Base-by-base conservation (phyloP, 2,113 vertebrate species). In the Cacatua alba region DNA sequence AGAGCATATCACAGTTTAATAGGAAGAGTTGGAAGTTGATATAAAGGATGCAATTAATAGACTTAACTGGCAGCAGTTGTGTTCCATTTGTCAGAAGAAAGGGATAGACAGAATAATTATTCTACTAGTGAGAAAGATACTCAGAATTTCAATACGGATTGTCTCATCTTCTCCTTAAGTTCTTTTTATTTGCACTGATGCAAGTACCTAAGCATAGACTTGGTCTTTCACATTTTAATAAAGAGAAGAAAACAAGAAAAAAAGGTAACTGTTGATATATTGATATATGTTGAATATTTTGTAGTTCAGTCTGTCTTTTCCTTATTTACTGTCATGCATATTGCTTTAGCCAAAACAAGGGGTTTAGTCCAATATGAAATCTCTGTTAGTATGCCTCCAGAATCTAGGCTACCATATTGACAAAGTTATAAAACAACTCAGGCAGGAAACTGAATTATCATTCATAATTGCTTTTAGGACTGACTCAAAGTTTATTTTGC, bases 11-110 rank as follows among this genome's bases (percentile, higher is more conserved):
- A 85, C 62, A 49, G 70, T 75, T 93, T 92, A 85, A 93, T 65
- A 90, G 70, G 53, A 83, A 21, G 65, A 81, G 37, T 8, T 82
- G 67, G 39, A 92, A 91, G 75, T 59, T 82, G 71, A 94, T 72
- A 69, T 37, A 83, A 93, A 95, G 81, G 79, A 95, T 88, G 93
- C 44, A 94, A 94, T 82, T 94, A 94, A 88, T 19, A 83, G 82
- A 88, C 49, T n/a, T 85, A 78, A 95, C 76, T 77, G 72, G 78
- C 84, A 96, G 84, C n/a, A 70, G 43, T 84, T 88, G 85, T 49
- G 63, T 94, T 86, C 67, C 68, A 78, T 68, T 88, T 62, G 57
- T 78, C 60, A 96, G 69, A 82, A 55, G 17, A 95, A 93, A 95
- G 69, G 29, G 46, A 78, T 46, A 55, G 78, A 65, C 0, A 10